These are phyloP conservation scores for Dasysyrphus tricinctus DNA, from an alignment of 2,888 invertebrate species.

Conservation along the genomic window DNA sequence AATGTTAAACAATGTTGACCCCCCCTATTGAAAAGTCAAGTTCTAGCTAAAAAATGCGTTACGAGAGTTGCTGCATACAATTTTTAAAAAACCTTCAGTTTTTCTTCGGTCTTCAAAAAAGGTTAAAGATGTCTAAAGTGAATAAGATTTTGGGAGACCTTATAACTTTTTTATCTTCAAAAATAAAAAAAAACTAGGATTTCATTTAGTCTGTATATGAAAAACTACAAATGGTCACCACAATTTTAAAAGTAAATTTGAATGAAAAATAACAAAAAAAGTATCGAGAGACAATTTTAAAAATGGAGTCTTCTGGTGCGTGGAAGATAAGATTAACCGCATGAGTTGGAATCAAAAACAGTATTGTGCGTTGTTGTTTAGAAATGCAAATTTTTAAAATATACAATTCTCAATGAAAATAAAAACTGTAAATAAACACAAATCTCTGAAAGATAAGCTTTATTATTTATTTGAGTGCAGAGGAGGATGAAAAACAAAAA, in stretches of 20 bases:
- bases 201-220: not conserved
- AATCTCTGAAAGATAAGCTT: not conserved
- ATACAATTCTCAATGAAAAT: slow-evolving; percentile 13
- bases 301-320: slow-evolving; percentile 46
- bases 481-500: not conserved
- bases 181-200: no score
- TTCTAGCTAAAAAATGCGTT: no score
- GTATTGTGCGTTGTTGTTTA: slow-evolving; percentile 2
- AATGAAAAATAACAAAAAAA: slow-evolving; percentile 15
- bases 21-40: no score
- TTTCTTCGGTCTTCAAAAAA: no score
- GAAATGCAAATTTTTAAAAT: slow-evolving; percentile 17
- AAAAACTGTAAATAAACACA: slow-evolving; percentile 18
- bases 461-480: slow-evolving; percentile 10
- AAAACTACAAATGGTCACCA: not conserved
- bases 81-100: no score
- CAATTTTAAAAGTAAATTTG: not conserved
- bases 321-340: slow-evolving; percentile 60
- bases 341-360: slow-evolving; percentile 42
- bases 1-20: no score
- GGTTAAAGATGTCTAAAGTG: no score
- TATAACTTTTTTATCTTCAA: no score
- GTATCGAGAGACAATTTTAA: slow-evolving; percentile 41
- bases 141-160: no score
- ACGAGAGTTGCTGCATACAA: no score